These are phyloP conservation scores for Rhingia rostrata DNA, from an alignment of 2,888 invertebrate species.

Conservation along the genomic window DNA sequence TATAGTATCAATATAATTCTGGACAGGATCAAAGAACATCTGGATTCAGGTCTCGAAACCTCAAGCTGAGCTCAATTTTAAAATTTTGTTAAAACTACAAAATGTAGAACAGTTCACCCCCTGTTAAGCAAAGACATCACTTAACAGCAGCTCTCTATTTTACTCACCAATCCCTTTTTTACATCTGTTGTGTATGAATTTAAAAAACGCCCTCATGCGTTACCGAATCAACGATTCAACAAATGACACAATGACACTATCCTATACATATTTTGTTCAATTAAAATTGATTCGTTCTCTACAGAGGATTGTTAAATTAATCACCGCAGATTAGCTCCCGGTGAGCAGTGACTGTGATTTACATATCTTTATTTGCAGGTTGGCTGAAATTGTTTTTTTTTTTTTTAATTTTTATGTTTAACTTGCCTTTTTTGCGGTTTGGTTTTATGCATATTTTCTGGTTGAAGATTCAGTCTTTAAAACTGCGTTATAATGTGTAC, in stretches of 20 bases:
- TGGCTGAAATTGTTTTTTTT: constrained; percentile 71
- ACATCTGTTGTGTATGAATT: not conserved
- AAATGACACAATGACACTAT: constrained; percentile 45
- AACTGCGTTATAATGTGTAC: constrained; percentile 74
- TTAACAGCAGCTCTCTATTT: constrained; percentile 5
- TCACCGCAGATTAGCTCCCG: constrained; percentile 18
- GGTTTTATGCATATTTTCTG: constrained; percentile 74
- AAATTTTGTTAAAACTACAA: not conserved
- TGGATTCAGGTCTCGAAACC: too few species aligned
- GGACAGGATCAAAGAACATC: too few species aligned
- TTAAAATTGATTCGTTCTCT: constrained; percentile 16
- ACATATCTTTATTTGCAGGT: constrained; percentile 53
- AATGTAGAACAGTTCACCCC: not conserved
- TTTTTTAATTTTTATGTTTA: constrained; percentile 67
- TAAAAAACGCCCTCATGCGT: constrained; percentile 22
- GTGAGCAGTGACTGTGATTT: constrained; percentile 51
- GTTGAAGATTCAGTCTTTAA: constrained; percentile 74
- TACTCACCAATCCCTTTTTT: constrained; percentile 11
- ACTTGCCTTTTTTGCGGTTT: constrained; percentile 74
- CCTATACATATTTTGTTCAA: constrained; percentile 41
- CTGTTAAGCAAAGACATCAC: constrained; percentile 53
- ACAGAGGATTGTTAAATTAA: constrained; percentile 25
- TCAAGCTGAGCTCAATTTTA: not conserved
- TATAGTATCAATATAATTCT: too few species aligned
- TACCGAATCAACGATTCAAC: constrained; percentile 6